Base-by-base conservation (phyloP, 2,888 invertebrate species). In the Lycia hirtaria region DNA sequence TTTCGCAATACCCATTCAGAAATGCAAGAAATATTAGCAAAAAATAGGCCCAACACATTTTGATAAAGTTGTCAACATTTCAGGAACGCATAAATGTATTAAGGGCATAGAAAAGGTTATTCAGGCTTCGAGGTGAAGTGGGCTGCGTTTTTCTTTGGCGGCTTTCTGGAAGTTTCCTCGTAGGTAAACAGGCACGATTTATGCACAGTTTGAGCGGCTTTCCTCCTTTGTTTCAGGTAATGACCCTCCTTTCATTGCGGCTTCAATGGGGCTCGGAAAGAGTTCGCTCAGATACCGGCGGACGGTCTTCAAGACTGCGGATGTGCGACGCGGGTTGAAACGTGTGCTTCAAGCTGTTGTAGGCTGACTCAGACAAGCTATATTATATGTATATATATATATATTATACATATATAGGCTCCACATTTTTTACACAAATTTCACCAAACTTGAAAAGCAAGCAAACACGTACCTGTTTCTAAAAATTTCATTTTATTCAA, bases 161-260 rank as follows among this genome's bases (percentile, higher is more conserved):
- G 76, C 75, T 77, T 81, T 78, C 82, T 85, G 85, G 82, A 80
- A 85, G 82, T 80, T 76, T 80, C 78, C 80, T 72, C 81, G 86
- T 83, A 75, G 79, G 88, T 85, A 91, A 90, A 92, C 91, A 92
- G 72, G 80, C 82, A 79, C 84, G 89, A 87, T 91, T 88, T 89
- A 90, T 87, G 86, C 87, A 81, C 79, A 85, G 88, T 83, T 88
- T 88, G 83, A 90, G 87, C 84, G 77, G 84, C 84, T 81, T 86
- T 86, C 83, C 76, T 81, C 84, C 88, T 92, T 92, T 92, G 92
- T 92, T 87, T 70, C 87, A 88, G 88, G 91, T 92, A 92, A 92
- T 91, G 91, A 91, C 88, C 89, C 81, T 68, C 86, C 91, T 91
- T 92, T 92, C 92, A 92, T 85, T 83, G 65, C 81, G 73, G 70